Base-by-base conservation (phyloP, 2,113 vertebrate genomes). In the Microcebus griseorufus region DNA sequence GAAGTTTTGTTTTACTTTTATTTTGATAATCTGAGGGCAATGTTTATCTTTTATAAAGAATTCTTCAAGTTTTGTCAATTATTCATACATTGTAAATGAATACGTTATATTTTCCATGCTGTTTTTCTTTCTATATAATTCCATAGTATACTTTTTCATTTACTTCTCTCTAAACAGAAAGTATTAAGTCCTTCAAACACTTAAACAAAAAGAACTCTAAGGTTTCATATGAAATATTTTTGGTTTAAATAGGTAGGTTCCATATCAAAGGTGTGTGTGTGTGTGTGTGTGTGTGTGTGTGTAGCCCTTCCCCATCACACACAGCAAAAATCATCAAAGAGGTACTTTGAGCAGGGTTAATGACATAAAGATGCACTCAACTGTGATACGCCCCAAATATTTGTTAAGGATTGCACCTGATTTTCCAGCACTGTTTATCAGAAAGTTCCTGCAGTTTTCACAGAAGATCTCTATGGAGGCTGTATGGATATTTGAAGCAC, bases 51-150 rank as follows among this genome's bases (percentile, higher is more conserved):
- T 53, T 39, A 45, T 5, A 3, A 20, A 69, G 17, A 51, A 11
- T 55, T 23, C 8, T 58, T 81, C 22, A 39, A 16, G 37, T 39
- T 17, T 60, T 82, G 4, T 65, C n/a, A 58, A 7, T 6, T 25
- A 76, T 17, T 17, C 34, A 34, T 6, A 51, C 10, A 0, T 16
- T 51, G 29, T 58, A 75, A 78, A 17, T 51, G 6, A 42, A 65
- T 23, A 18, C 9, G 14, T 10, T 34, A 1, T 13, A 83, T 0
- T 90, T 37, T 12, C 10, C 23, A 10, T 45, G 12, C 0, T 65
- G 5, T 37, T 95, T 75, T 82, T 12, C 37, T 83, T 72, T 39
- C 16, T 82, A 10, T n/a, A 11, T 29, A 60, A 20, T 67, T 60
- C 5, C 53, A 42, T 27, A 79, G 20, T 53, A 17, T 32, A 27